Base-by-base conservation (phyloP, 1,140 invertebrate genomes). In the Drosophila watanabei region DNA sequence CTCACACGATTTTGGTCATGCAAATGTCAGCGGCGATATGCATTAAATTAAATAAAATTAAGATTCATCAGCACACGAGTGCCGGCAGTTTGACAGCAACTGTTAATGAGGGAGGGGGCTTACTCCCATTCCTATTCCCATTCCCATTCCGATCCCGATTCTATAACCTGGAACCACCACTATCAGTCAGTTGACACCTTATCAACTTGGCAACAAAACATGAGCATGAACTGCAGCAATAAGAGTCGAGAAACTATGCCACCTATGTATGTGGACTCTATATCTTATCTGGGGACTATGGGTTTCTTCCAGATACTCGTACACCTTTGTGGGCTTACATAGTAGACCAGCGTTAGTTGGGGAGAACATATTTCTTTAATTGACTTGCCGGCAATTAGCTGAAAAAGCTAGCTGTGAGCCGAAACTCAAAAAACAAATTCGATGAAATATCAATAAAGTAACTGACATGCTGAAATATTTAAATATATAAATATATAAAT, bases 21-120 rank as follows among this genome's bases (percentile, higher is more conserved):
- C 84, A 88, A 88, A 88, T 88, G 85, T 88, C 84, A 88, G 39
- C 39, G 9, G 80, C 65, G 72, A 57, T 81, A 81, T 89, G 81
- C 81, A 88, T 88, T 81, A 75, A 89, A 81, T 89, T 84, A 89
- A 88, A 88, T 88, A 64, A 75, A 89, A 81, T 89, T 89, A 89
- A 88, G 85, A 88, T 89, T 78, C 63, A 81, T 84, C 85, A 84
- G 51, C 46, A 35, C 46, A 57, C 51, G 37, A 69, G 37, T 70
- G 46, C 46, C n/a, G 48, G 16, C 63, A 43, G 61, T 69, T 65
- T 61, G 62, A 62, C 62, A 64, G 62, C 28, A 56, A 65, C 43
- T 41, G 18, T 32, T 32, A 52, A 37, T 62, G 49, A 30, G 14
- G 35, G 35, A 13, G 8, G 28, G 20, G 49, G 28, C 49, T 52